Evolutionary conservation across 1,140 invertebrate genomes (phyloP), one percentile per base, ranked within the genome.

Genomic region (Reticulitermes speratus): DNA sequence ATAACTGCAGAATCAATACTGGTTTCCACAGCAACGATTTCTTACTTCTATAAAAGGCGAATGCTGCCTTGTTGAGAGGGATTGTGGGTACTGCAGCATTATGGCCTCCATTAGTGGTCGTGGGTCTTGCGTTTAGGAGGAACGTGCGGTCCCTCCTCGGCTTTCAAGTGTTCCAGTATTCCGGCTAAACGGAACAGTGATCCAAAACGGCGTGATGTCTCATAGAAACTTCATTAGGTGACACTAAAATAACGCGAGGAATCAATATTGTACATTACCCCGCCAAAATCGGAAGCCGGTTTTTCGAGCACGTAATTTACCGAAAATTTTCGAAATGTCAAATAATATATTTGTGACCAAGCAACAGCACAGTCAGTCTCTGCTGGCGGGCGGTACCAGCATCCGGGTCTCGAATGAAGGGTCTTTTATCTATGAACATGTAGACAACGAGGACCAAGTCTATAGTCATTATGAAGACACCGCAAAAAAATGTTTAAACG

Each of bases 21-120:
- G 48, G 83, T 84, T 45, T 84, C 83, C 83, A 84, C 83, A 84
- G 83, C 83, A 84, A 84, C 83, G 83, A 84, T 84, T 84, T 84
- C 44, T 52, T 84, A 45, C 48, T 12, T 44, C 44, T 75, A 75
- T 75, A 75, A 75, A 75, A 75, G 65, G 65, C 14, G 65, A 75
- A 75, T 30, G 65, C 83, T 75, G 44, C 83, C 21, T 84, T 45
- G 83, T 84, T 84, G 83, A 44, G 83, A 44, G 83, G 83, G 38
- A 44, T 52, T 84, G 48, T 75, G 83, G 83, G 83, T 52, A 45
- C 83, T 84, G 83, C 44, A 84, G 83, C 83, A 84, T 32, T 84
- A 84, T 84, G 83, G 83, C 83, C 48, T 84, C 83, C 83, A 84
- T 44, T 84, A 30, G 48, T 52, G 65, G 65, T 11, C n/a, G 25